phyloP scores from a whole-genome alignment of 2,113 vertebrate genomes.

The Urocitellus parryii region DNA sequence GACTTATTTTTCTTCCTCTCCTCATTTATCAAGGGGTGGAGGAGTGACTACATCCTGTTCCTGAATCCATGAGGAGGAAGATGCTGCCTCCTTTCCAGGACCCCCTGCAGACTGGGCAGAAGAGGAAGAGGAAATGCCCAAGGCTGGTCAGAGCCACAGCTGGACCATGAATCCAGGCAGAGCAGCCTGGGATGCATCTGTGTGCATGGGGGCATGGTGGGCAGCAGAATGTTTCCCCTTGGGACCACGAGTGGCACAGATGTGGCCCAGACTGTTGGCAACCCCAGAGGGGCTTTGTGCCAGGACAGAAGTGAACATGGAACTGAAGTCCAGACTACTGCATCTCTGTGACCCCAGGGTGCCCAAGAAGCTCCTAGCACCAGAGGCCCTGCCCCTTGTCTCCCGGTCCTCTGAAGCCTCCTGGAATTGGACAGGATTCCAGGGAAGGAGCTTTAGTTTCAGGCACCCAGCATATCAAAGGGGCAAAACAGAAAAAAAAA shows the following conservation, averaged over 20 bases:
- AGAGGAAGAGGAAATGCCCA: background rate
- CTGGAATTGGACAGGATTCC: background rate
- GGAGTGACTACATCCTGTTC: background rate
- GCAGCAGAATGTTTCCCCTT: background rate
- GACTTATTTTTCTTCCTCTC: background rate
- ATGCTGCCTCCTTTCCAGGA: background rate
- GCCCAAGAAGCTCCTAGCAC: background rate
- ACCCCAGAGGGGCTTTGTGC: background rate
- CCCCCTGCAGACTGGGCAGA: background rate
- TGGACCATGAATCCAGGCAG: background rate
- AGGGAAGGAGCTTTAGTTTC: background rate
- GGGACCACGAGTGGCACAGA: background rate
- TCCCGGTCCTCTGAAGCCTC: background rate
- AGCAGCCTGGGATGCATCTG: background rate
- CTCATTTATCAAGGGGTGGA: background rate
- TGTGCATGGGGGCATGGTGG: rapidly evolving
- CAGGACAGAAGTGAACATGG: background rate
- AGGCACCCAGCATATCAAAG: background rate
- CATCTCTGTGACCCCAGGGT: background rate
- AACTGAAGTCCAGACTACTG: background rate
- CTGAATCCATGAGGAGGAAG: background rate
- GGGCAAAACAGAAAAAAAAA: conserved; percentile 9
- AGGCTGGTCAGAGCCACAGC: background rate
- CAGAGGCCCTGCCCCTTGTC: rapidly evolving
- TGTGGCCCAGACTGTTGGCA: background rate